Evolutionary conservation across 2,797 vertebrate genomes (phyloP).

Genomic region (Adrianichthys oophorus): DNA sequence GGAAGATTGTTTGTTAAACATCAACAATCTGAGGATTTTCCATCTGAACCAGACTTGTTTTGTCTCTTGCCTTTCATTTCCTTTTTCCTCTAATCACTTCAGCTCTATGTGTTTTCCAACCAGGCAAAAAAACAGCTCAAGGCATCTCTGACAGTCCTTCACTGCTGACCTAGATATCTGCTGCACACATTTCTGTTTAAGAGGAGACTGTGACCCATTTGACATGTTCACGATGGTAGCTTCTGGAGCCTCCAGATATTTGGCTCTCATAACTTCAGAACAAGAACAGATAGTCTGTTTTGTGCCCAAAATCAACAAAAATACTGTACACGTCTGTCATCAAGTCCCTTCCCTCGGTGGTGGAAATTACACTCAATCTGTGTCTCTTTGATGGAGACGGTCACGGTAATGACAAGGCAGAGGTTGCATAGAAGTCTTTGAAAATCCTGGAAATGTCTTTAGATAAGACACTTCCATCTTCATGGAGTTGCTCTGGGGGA

Average conservation of each 20-base stretch:
- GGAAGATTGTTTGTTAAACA: slow-evolving; percentile 9
- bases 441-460: slow-evolving; percentile 40
- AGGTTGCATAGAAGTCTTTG: slow-evolving; percentile 23
- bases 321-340: slow-evolving; percentile 31
- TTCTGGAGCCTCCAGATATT: slow-evolving; percentile 61
- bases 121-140: slow-evolving; percentile 16
- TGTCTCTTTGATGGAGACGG: slow-evolving; percentile 46
- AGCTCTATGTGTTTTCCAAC: slow-evolving; percentile 21
- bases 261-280: slow-evolving; percentile 51
- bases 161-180: slow-evolving; percentile 54
- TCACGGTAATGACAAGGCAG: slow-evolving; percentile 64
- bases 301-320: slow-evolving; percentile 49
- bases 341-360: slow-evolving; percentile 45
- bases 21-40: slow-evolving; percentile 9
- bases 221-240: slow-evolving; percentile 58
- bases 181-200: slow-evolving; percentile 32
- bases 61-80: slow-evolving; percentile 11
- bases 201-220: slow-evolving; percentile 40
- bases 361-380: slow-evolving; percentile 57
- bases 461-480: slow-evolving; percentile 40
- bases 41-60: slow-evolving; percentile 1
- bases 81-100: slow-evolving; percentile 12
- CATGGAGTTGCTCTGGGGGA: slow-evolving; percentile 19
- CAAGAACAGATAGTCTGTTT: slow-evolving; percentile 58
- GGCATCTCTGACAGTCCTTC: slow-evolving; percentile 10